These are phyloP conservation scores for Panurus biarmicus DNA, from an alignment of 2,113 vertebrate species.

Conservation along the genomic window DNA sequence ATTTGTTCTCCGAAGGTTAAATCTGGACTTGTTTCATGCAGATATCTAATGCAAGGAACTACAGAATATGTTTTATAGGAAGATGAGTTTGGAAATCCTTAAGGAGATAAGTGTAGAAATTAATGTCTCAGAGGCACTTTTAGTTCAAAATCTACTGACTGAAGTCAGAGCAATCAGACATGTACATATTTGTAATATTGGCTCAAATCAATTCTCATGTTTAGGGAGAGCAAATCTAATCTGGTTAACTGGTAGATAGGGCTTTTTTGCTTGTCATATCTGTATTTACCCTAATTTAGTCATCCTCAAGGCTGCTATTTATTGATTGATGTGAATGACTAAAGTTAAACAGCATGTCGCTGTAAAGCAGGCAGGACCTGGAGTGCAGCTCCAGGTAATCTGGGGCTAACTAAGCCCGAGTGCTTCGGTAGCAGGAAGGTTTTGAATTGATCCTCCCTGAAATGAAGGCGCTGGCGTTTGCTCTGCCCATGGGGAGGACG, in stretches of 20 bases:
- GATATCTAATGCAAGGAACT: neutral
- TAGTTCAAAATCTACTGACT: neutral
- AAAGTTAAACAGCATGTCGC: neutral
- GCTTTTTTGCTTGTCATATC: too few relatives aligned
- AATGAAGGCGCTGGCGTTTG: too few relatives aligned
- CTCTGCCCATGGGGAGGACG: too few relatives aligned
- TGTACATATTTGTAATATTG: neutral
- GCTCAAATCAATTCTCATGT: neutral
- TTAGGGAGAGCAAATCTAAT: too few relatives aligned
- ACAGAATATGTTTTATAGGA: neutral
- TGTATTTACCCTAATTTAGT: neutral
- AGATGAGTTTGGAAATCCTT: neutral
- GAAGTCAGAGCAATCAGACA: neutral
- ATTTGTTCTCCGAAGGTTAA: too few relatives aligned
- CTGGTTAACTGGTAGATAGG: too few relatives aligned
- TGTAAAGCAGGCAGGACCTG: too few relatives aligned
- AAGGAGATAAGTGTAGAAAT: neutral
- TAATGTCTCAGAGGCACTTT: neutral
- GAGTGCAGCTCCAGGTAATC: too few relatives aligned
- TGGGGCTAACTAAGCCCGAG: too few relatives aligned
- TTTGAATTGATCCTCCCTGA: too few relatives aligned
- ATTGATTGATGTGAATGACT: neutral
- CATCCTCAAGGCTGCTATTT: neutral
- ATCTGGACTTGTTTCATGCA: too few relatives aligned
- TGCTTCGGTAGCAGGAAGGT: too few relatives aligned